Conservation (phyloP, 1,140 invertebrate genomes). For the Drosophila lacteicornis region DNA sequence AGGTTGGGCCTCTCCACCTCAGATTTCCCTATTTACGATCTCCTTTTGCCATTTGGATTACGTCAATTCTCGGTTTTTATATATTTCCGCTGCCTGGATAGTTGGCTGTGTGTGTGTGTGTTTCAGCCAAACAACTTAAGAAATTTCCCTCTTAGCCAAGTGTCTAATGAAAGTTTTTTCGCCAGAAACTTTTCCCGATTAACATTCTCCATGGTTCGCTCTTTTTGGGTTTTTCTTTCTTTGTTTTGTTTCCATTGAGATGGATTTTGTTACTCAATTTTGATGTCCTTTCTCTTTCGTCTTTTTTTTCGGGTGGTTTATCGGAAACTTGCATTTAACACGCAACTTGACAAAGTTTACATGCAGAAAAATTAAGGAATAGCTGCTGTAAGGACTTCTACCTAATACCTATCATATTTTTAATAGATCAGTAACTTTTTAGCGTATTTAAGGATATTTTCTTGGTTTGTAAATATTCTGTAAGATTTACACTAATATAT, state of each 20-base stretch:
- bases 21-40: constrained; percentile 35
- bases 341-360: constrained; percentile 51
- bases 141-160: constrained; percentile 18
- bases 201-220: constrained; percentile 32
- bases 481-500: too few species aligned
- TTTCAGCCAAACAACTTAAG: constrained; percentile 14
- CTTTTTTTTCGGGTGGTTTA: constrained; percentile 24
- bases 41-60: constrained; percentile 14
- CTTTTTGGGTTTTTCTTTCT: background rate
- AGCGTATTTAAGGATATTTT: background rate
- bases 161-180: constrained; percentile 45
- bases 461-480: background rate
- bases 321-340: constrained; percentile 71
- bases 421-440: background rate
- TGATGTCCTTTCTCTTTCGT: constrained; percentile 18
- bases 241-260: constrained; percentile 27
- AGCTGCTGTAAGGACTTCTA: too few species aligned
- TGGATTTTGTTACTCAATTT: constrained; percentile 39
- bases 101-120: background rate
- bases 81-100: background rate
- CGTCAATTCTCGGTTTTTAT: constrained; percentile 30
- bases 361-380: constrained; percentile 18
- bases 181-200: constrained; percentile 39
- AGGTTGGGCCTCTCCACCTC: background rate
- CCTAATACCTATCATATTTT: background rate